A percentile compares a stretch with the other conserved stretches of the same genome.
Evolutionary conservation across 2,888 invertebrate species (phyloP).

Genomic region (Latrodectus hesperus): DNA sequence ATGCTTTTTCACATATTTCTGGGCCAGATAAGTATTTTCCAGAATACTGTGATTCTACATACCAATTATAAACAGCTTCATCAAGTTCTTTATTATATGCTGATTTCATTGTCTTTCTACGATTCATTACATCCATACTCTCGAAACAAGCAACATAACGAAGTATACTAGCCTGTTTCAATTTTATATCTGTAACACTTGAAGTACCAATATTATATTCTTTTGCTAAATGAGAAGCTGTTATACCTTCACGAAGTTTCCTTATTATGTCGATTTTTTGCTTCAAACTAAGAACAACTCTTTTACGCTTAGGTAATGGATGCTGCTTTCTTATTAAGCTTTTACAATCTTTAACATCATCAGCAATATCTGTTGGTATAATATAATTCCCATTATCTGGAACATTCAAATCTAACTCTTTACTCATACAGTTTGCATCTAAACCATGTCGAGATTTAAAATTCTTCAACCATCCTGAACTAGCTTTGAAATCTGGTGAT

Average conservation of each 20-base stretch:
- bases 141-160: constrained; percentile 1
- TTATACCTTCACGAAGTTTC: constrained; percentile 32
- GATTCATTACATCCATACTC: constrained; percentile 22
- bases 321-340: neutral
- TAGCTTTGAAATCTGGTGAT: constrained; percentile 67
- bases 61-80: constrained; percentile 61
- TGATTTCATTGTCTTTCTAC: constrained; percentile 35
- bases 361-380: neutral
- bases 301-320: constrained; percentile 18
- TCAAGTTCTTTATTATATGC: constrained; percentile 54
- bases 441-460: constrained; percentile 65
- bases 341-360: neutral
- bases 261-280: constrained; percentile 44
- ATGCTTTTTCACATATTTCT: constrained; percentile 55
- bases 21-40: constrained; percentile 55
- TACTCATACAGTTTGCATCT: neutral
- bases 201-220: constrained; percentile 44
- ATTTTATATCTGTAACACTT: constrained; percentile 33
- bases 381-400: neutral
- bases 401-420: neutral
- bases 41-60: constrained; percentile 32
- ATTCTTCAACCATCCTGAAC: constrained; percentile 68
- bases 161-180: constrained; percentile 5
- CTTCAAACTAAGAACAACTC: constrained; percentile 31
- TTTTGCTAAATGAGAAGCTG: constrained; percentile 7